phyloP scores from a whole-genome alignment of 2,888 invertebrate genomes.

The Orthosia incerta region DNA sequence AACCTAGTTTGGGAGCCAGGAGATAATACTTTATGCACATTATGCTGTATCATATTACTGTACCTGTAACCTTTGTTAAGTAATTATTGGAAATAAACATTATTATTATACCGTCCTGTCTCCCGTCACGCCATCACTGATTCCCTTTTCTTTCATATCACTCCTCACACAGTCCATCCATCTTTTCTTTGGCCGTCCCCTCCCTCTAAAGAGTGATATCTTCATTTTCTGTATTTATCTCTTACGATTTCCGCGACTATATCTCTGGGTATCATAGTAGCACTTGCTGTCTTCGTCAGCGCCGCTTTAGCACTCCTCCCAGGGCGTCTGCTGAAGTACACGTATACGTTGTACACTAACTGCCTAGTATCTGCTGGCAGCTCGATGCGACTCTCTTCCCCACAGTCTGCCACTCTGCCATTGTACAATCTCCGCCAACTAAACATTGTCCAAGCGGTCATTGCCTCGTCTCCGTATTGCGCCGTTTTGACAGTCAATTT shows the following conservation, averaged over 20 bases:
- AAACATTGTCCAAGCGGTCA: constrained; percentile 90
- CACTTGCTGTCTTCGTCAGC: constrained; percentile 85
- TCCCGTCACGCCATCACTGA: too few species aligned
- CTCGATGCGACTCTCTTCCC: constrained; percentile 81
- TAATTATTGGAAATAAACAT: too few species aligned
- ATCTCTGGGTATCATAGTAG: constrained; percentile 87
- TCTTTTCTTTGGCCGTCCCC: too few species aligned
- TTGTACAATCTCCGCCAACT: constrained; percentile 88
- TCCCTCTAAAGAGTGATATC: constrained; percentile 12
- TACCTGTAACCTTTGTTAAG: too few species aligned
- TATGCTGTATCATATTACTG: too few species aligned
- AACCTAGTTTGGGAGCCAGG: too few species aligned
- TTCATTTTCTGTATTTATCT: constrained; percentile 80
- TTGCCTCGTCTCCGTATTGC: constrained; percentile 89
- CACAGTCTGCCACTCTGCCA: constrained; percentile 77
- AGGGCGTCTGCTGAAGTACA: constrained; percentile 86
- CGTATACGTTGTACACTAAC: constrained; percentile 87
- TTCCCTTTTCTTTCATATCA: too few species aligned
- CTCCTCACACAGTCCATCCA: too few species aligned
- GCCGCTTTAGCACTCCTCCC: constrained; percentile 84
- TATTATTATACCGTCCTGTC: too few species aligned
- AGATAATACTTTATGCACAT: too few species aligned
- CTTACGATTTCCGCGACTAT: constrained; percentile 87
- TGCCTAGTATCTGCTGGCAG: constrained; percentile 87
- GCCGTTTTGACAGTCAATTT: constrained; percentile 81